Base-by-base conservation (phyloP, 2,888 invertebrate species). In the Philopedon plagiatum region DNA sequence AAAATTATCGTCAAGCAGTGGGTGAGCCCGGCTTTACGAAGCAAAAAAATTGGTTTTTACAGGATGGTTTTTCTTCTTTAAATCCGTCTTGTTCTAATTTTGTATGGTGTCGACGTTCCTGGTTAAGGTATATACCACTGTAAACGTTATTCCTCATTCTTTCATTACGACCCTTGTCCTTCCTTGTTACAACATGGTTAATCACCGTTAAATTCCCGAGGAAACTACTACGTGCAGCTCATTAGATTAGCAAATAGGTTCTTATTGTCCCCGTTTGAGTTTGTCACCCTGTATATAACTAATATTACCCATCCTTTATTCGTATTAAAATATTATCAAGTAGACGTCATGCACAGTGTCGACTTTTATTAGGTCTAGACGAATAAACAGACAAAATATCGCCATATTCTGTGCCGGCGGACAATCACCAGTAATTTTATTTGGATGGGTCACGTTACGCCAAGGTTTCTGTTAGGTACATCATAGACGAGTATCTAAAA, bases 351-450 rank as follows among this genome's bases (percentile, higher is more conserved):
- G 44, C 65, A 66, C 46, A n/a, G 18, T 32, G 46, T 49, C 62
- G 67, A 68, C 61, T 64, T 71, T 71, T 71, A 71, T 71, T 58
- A 60, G 60, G 71, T 71, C 71, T 71, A 71, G 71, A 71, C 71
- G 18, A 49, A 49, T 41, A 54, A 65, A 60, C 71, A 68, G 68
- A 68, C 68, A 68, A 61, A 26, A 68, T 58, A 68, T 58, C 68
- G 68, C 39, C 61, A 61, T 68, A 51, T 61, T 61, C 32, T 26
- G 18, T 67, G 49, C 23, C 51, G 37, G 58, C 26, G 46, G 32
- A 51, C 51, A 39, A 49, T 60, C 65, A 13, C n/a, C 62, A 62
- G 62, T 49, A 19, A 62, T 62, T 46, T 62, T 62, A 62, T 65
- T 65, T 65, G 57, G 54, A 54, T 41, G 54, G 19, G 32, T 49